These are phyloP conservation scores for Pardalotus punctatus DNA, from an alignment of 2,113 vertebrate species.

Conservation along the genomic window DNA sequence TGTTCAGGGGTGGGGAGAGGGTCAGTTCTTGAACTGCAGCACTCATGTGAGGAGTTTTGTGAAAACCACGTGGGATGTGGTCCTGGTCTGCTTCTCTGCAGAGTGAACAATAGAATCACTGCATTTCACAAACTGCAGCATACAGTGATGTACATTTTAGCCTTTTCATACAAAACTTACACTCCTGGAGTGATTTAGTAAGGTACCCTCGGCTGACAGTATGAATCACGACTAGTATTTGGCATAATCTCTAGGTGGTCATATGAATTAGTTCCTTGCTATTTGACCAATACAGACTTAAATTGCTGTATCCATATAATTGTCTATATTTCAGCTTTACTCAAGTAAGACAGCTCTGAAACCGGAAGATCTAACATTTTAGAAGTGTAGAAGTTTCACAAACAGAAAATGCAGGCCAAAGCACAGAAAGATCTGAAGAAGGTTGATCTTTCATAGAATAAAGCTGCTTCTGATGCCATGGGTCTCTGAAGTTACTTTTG, in stretches of 20 bases:
- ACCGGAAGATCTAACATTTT: background rate
- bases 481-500: conserved; percentile 14
- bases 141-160: background rate
- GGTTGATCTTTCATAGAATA: background rate
- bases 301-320: background rate
- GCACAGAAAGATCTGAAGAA: background rate
- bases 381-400: background rate
- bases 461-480: background rate
- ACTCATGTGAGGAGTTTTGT: background rate
- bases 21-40: background rate
- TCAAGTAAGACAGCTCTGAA: background rate
- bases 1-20: background rate
- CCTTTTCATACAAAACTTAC: background rate
- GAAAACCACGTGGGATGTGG: background rate
- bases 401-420: background rate
- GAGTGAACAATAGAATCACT: background rate
- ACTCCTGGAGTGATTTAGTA: background rate
- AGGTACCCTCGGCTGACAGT: background rate
- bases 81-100: background rate
- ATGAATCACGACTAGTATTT: background rate
- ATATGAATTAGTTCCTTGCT: background rate
- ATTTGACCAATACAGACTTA: background rate
- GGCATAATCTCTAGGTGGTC: background rate
- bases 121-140: background rate
- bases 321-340: background rate